Evolutionary conservation across 2,113 vertebrate genomes (phyloP), one percentile per base, ranked within the genome.

Genomic region (Sebastes fasciatus): DNA sequence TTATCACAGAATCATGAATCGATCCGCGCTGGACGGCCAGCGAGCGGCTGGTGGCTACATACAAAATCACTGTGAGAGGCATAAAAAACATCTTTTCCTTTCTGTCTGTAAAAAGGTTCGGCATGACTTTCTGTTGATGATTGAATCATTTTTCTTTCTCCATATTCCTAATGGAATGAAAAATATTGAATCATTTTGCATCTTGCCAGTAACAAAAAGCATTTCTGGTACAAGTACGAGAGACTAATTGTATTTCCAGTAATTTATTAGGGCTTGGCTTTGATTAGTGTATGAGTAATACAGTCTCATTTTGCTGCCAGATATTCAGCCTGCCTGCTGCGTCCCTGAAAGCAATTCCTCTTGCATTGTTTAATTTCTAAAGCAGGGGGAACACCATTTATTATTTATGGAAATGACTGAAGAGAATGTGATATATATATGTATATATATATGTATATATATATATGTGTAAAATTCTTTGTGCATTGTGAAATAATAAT

Each of bases 1-100:
- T 88, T 74, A 90, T 93, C 87, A 89, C 77, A 21, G 62, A 79
- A 83, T 79, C 77, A 43, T 61, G 58, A 77, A 90, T 91, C 74
- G 85, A 92, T 91, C 4, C 54, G 45, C 0, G 2, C 57, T 55
- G 75, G 73, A 85, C 49, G 62, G 85, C 58, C 74, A 55, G 52
- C 1, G 2, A 76, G 68, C 10, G 1, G 45, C 82, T 63, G 60
- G 6, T 58, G 46, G 82, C 80, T 80, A 60, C 43, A 63, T 51
- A 72, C 21, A 60, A 46, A 71, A 65, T 57, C 74, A 65, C 58
- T 46, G 51, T 57, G 16, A 51, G 4, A 60, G 21, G 34, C 23
- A 60, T 48, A 49, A 64, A 72, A 63, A 43, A 51, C 14, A 58
- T 66, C 4, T 12, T 52, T 49, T 69, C 6, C 5, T 65, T 86